A percentile compares a stretch with the other conserved stretches of the same genome.
Evolutionary conservation across 2,888 invertebrate species (phyloP).

Genomic region (Gymnosoma rotundatum): DNA sequence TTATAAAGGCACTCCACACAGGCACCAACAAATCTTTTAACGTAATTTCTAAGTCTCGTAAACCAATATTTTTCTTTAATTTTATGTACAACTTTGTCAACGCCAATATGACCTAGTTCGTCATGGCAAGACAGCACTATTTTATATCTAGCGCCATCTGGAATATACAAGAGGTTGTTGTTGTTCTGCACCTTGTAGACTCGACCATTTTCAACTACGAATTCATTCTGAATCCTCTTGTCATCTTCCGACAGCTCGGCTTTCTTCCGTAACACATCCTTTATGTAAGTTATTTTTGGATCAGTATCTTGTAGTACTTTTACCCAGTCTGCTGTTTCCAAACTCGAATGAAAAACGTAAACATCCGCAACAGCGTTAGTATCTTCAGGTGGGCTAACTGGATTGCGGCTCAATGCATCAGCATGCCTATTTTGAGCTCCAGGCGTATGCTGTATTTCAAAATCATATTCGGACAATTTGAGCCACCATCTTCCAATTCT

Average conservation of each 20-base stretch:
- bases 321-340: conserved; percentile 26
- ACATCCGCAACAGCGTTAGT: conserved; percentile 23
- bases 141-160: too few species aligned
- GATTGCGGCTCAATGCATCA: conserved; percentile 42
- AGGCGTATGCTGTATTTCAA: not conserved
- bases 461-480: conserved; percentile 1
- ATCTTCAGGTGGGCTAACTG: conserved; percentile 1
- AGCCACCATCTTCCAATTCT: conserved; percentile 11
- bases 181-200: not conserved
- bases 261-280: conserved; percentile 1
- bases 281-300: conserved; percentile 12
- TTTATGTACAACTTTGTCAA: conserved; percentile 45
- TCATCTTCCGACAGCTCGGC: conserved; percentile 9
- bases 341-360: conserved; percentile 25
- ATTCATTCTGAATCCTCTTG: too few species aligned
- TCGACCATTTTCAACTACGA: not conserved
- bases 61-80: conserved; percentile 70
- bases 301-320: conserved; percentile 13
- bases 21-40: conserved; percentile 56
- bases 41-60: conserved; percentile 77
- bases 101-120: conserved; percentile 2
- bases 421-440: conserved; percentile 30
- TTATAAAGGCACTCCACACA: conserved; percentile 3
- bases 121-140: conserved; percentile 12
- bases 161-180: too few species aligned